Conservation (phyloP, 2,113 vertebrate genomes). For the Ochotona princeps region DNA sequence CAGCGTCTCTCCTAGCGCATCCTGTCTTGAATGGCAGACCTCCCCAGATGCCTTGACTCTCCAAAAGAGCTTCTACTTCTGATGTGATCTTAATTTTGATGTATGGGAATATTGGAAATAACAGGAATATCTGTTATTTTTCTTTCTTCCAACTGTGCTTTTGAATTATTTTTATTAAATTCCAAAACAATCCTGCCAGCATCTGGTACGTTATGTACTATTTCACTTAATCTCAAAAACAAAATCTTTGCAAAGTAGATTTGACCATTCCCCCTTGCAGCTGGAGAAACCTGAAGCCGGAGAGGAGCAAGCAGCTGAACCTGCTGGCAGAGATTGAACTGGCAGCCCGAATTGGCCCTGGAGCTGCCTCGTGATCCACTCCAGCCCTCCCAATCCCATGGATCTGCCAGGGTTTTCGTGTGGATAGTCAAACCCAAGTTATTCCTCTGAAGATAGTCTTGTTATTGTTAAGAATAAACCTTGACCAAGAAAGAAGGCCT, state of each 20-base stretch:
- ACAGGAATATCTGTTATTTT: not conserved
- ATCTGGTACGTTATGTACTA: not conserved
- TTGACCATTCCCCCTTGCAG: not conserved
- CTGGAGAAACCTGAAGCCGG: not conserved
- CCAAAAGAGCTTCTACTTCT: not conserved
- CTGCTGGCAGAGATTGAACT: not conserved
- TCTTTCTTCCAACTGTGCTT: not conserved
- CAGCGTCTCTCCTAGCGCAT: not conserved
- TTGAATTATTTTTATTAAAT: conserved; percentile 33
- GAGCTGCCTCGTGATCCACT: too few relatives aligned
- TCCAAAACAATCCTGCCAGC: not conserved
- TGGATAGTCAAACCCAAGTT: not conserved
- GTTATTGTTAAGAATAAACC: not conserved
- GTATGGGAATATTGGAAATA: not conserved
- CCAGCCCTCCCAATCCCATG: not conserved
- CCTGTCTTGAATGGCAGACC: not conserved
- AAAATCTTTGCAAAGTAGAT: not conserved
- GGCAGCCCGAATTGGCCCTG: not conserved
- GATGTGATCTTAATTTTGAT: conserved; percentile 18
- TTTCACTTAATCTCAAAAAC: not conserved
- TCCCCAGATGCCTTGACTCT: conserved; percentile 9
- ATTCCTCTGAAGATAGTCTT: not conserved
- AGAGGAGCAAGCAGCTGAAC: not conserved
- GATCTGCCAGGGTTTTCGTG: not conserved
- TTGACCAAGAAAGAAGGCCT: not conserved